Evolutionary conservation across 1,140 invertebrate species (phyloP).

Genomic region (Sipha flava): DNA sequence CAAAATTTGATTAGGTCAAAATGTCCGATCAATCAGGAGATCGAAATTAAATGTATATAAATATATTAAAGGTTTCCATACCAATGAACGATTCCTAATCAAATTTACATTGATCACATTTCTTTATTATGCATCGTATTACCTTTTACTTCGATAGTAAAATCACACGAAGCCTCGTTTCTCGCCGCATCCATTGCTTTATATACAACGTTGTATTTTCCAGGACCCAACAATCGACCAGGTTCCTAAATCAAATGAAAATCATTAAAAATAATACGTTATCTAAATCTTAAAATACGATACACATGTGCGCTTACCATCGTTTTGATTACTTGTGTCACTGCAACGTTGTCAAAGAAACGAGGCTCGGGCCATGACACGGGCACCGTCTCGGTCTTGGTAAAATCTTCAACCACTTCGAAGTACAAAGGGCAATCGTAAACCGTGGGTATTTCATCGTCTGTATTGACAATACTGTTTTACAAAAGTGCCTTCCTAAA

Average conservation of each 20-base stretch:
- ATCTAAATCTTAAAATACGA: not conserved
- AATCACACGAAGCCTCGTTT: not conserved
- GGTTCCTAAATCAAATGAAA: not conserved
- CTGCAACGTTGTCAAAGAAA: not conserved
- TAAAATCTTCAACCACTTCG: not conserved
- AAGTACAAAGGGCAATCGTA: not conserved
- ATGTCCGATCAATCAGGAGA: too few relatives aligned
- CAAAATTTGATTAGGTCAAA: too few relatives aligned
- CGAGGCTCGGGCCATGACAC: not conserved
- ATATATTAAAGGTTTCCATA: too few relatives aligned
- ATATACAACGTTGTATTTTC: not conserved
- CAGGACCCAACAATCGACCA: not conserved
- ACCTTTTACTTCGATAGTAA: constrained; percentile 6
- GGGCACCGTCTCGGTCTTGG: not conserved
- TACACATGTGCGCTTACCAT: not conserved
- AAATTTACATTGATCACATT: too few relatives aligned
- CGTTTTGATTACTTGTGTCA: not conserved
- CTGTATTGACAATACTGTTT: not conserved
- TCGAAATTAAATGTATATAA: too few relatives aligned
- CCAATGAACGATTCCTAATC: too few relatives aligned
- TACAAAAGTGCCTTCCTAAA: too few relatives aligned
- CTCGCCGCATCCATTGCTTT: not conserved
- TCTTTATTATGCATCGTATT: too few relatives aligned
- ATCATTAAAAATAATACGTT: not conserved
- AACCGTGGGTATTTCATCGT: not conserved